Evolutionary conservation across 2,113 vertebrate genomes (phyloP).

Genomic region (Caloenas nicobarica): DNA sequence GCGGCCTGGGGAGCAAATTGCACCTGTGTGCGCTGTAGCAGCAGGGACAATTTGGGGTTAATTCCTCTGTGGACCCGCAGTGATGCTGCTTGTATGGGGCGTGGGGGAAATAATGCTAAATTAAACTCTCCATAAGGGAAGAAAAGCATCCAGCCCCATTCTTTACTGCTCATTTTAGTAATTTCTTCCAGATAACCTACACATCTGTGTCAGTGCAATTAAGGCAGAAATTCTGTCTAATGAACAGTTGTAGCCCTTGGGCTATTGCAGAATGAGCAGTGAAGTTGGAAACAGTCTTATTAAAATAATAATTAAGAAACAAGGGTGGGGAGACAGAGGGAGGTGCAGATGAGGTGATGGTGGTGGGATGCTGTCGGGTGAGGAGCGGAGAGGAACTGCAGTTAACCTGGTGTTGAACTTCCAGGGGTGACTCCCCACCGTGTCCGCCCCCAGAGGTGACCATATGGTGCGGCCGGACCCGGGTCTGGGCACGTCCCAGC

Average conservation of each 20-base stretch:
- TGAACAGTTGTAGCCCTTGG: slow-evolving; percentile 66
- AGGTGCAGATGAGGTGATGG: not conserved
- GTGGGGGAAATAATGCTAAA: not conserved
- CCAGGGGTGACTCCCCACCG: rapidly evolving
- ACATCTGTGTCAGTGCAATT: slow-evolving; percentile 61
- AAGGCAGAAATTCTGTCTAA: slow-evolving; percentile 66
- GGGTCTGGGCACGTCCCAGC: not conserved
- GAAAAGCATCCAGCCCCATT: not conserved
- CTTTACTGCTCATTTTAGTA: slow-evolving; percentile 1
- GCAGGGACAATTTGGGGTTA: not conserved
- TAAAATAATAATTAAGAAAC: slow-evolving; percentile 68
- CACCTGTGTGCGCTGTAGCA: not conserved
- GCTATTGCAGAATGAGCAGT: slow-evolving; percentile 29
- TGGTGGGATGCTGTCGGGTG: not conserved
- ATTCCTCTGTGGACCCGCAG: not conserved
- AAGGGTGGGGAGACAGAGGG: slow-evolving; percentile 15
- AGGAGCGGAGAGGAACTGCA: not conserved
- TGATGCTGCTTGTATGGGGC: not conserved
- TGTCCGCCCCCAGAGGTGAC: rapidly evolving
- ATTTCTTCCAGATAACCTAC: slow-evolving; percentile 66
- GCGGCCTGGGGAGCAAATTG: not conserved
- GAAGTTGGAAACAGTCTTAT: slow-evolving; percentile 44
- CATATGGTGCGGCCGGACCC: rapidly evolving
- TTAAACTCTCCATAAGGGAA: not conserved
- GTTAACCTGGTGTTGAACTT: not conserved